A percentile compares a stretch with the other conserved stretches of the same genome.
phyloP scores from a whole-genome alignment of 2,888 invertebrate species.

The Dasypolia templi region DNA sequence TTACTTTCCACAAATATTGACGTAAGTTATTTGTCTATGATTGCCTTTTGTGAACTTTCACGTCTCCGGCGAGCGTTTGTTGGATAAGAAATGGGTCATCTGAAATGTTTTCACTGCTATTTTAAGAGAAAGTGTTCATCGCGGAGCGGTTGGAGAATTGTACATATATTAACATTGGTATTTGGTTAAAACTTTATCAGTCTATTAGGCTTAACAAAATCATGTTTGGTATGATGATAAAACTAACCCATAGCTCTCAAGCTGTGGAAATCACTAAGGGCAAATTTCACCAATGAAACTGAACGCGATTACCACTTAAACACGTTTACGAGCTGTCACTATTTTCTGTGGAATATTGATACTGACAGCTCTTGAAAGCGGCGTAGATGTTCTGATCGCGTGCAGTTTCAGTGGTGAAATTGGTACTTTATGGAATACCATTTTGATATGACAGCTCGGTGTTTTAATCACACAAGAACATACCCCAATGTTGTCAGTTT shows the following conservation, averaged over 20 bases:
- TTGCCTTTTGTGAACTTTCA: constrained; percentile 44
- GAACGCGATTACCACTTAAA: no score
- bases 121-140: background rate
- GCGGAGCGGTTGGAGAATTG: background rate
- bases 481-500: constrained; percentile 17
- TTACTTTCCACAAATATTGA: constrained; percentile 39
- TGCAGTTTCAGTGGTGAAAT: no score
- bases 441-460: background rate
- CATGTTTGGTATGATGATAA: background rate
- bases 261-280: background rate
- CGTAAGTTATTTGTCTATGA: constrained; percentile 45
- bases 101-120: background rate
- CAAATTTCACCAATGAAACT: no score
- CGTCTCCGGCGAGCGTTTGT: constrained; percentile 7
- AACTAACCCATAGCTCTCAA: background rate
- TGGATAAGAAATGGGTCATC: background rate
- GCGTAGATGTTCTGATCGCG: no score
- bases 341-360: no score
- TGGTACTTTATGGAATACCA: no score
- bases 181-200: no score
- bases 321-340: no score
- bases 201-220: no score
- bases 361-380: no score
- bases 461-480: constrained; percentile 14
- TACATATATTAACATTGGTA: no score